Conservation (phyloP, 2,113 vertebrate genomes). For the Anas platyrhynchos region DNA sequence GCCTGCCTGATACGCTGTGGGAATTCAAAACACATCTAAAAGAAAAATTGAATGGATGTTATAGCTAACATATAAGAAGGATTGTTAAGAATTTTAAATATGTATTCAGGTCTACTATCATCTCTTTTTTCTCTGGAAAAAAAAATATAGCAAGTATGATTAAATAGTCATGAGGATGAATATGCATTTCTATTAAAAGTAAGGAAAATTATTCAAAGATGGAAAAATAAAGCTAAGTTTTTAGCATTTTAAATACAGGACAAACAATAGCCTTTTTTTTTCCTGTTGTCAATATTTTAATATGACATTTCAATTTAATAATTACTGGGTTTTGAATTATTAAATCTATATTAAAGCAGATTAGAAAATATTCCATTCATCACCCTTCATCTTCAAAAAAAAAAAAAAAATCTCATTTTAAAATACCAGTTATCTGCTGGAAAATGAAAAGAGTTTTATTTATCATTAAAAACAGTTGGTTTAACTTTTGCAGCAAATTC, state of each 20-base stretch:
- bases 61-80: not conserved
- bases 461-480: not conserved
- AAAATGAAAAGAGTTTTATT: not conserved
- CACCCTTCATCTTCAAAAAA: not conserved
- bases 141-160: not conserved
- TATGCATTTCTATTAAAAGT: not conserved
- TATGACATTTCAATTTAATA: not conserved
- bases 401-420: not conserved
- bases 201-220: not conserved
- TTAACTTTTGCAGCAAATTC: not conserved
- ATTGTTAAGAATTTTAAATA: constrained; percentile 4
- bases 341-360: not conserved
- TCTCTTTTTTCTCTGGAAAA: not conserved
- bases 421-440: not conserved
- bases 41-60: not conserved
- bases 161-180: not conserved
- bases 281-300: not conserved
- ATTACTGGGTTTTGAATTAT: not conserved
- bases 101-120: not conserved
- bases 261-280: not conserved
- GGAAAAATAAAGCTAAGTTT: constrained; percentile 23
- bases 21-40: not conserved
- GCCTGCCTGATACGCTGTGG: not conserved
- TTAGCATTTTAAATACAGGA: not conserved
- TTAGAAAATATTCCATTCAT: not conserved